Base-by-base conservation (phyloP, 1,140 invertebrate genomes). In the Zaprionus vittiger region DNA sequence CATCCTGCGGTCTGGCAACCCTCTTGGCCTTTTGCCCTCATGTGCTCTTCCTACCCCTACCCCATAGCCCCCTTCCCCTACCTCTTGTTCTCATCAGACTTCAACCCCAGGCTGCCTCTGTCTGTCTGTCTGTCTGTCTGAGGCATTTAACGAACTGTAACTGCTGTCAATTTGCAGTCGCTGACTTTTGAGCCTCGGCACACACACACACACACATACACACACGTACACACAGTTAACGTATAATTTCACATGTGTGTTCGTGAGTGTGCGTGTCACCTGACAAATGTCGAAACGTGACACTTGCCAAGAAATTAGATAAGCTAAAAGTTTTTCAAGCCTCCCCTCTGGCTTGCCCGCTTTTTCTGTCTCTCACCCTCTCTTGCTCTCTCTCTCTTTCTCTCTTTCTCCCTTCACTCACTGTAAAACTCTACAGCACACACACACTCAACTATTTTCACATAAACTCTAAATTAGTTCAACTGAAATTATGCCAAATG, bases 301-400 rank as follows among this genome's bases (percentile, higher is more conserved):
- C 86, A 91, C 86, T 91, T 90, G 86, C 85, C 73, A 90, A 90
- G 82, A 85, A 90, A 90, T 90, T 90, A 90, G 82, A 91, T 90
- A 90, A 90, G 81, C 84, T 79, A 77, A 91, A 89, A 89, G 73
- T 89, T 90, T 31, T 66, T n/a, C 54, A 12, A 26, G n/a, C 54
- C 24, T 17, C 47, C 14, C 22, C 26, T 31, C 24, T 31, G 24
- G 20, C 22, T 24, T 54, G 20, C 52, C 52, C 22, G 24, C 52
- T 24, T 5, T 26, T 14, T 7, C 52, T 22, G 20, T n/a, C 54
- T 31, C 7, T 31, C 28, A 2, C 28, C 7, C 12, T 6, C 24
- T 55, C 24, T 28, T 0, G 28, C 11, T 28, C 12, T 4, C 20
- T n/a, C 0, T 22, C 2, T 52, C 22, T 22, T 22, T 14, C 52